Evolutionary conservation across 2,797 vertebrate genomes (phyloP).

Genomic region (Heterohyrax brucei): DNA sequence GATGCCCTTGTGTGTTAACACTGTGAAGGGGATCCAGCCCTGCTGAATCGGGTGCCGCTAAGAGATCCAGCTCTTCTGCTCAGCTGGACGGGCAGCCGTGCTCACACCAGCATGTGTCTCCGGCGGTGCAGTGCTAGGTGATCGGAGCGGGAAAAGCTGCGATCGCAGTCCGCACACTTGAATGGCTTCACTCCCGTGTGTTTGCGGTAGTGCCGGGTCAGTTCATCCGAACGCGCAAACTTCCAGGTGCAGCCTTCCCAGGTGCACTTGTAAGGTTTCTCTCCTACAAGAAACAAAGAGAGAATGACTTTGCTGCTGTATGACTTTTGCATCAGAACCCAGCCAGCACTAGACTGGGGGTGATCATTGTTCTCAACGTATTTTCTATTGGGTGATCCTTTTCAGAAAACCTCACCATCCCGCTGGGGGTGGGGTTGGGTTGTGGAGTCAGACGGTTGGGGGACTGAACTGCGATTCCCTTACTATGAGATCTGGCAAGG

Average conservation of each 20-base stretch:
- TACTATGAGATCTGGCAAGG: neutral
- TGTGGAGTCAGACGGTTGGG: neutral
- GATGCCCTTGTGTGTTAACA: conserved; percentile 90
- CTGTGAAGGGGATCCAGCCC: conserved; percentile 94
- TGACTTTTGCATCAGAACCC: neutral
- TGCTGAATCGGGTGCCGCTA: conserved; percentile 95
- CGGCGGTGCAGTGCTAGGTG: conserved; percentile 99
- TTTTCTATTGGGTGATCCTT: neutral
- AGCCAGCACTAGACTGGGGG: neutral
- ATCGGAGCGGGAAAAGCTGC: conserved; percentile 99
- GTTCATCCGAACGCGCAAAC: conserved; percentile 99
- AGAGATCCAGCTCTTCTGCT: conserved; percentile 96
- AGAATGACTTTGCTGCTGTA: conserved; percentile 57
- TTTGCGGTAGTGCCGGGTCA: conserved; percentile 99
- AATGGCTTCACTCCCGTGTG: conserved; percentile 99
- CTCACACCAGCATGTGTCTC: conserved; percentile 99
- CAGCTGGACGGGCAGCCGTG: conserved; percentile 85
- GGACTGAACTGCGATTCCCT: neutral
- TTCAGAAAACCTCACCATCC: neutral
- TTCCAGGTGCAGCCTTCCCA: conserved; percentile 99
- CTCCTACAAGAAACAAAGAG: conserved; percentile 92
- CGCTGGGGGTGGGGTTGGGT: neutral
- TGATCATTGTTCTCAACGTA: neutral
- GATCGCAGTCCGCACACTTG: conserved; percentile 99
- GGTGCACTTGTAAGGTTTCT: conserved; percentile 99